These are phyloP conservation scores for Capreolus pygargus DNA, from an alignment of 2,113 vertebrate genomes.

Conservation along the genomic window DNA sequence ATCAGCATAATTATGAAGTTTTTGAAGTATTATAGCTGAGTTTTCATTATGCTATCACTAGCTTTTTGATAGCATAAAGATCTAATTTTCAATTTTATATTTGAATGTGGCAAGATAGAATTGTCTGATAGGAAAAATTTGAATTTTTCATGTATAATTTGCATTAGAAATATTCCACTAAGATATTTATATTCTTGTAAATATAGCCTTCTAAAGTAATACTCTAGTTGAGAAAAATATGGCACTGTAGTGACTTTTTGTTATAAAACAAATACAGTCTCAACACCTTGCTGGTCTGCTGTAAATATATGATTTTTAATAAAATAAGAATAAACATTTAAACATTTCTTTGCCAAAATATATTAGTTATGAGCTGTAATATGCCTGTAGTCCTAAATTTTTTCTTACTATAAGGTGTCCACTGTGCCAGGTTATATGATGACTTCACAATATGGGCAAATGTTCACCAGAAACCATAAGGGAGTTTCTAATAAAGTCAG, in stretches of 20 bases:
- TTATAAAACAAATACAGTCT: slow-evolving; percentile 30
- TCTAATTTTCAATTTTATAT: slow-evolving; percentile 62
- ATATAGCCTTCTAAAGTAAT: background rate
- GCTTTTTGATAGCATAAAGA: slow-evolving; percentile 73
- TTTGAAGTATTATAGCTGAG: slow-evolving; percentile 68
- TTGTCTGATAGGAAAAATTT: background rate
- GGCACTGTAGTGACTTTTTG: background rate
- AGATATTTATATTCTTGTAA: background rate
- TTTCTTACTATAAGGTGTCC: slow-evolving; percentile 47
- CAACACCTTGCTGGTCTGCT: background rate
- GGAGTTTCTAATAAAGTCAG: slow-evolving; percentile 53
- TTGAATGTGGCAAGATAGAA: background rate
- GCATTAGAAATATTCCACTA: background rate
- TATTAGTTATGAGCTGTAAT: slow-evolving; percentile 60
- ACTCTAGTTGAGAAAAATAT: background rate
- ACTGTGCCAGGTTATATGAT: slow-evolving; percentile 18
- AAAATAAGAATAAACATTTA: slow-evolving; percentile 69
- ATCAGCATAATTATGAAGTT: slow-evolving; percentile 73
- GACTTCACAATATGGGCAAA: slow-evolving; percentile 68
- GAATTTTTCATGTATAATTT: background rate
- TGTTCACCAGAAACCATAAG: slow-evolving; percentile 50
- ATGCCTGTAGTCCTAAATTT: slow-evolving; percentile 27
- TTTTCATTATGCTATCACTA: slow-evolving; percentile 75
- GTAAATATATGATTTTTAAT: slow-evolving; percentile 57
- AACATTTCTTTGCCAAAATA: slow-evolving; percentile 40